Evolutionary conservation across 35 echinoderm and acorn worm species (phyloP), one percentile per base, ranked within the genome.

Genomic region (Amphiura filiformis): DNA sequence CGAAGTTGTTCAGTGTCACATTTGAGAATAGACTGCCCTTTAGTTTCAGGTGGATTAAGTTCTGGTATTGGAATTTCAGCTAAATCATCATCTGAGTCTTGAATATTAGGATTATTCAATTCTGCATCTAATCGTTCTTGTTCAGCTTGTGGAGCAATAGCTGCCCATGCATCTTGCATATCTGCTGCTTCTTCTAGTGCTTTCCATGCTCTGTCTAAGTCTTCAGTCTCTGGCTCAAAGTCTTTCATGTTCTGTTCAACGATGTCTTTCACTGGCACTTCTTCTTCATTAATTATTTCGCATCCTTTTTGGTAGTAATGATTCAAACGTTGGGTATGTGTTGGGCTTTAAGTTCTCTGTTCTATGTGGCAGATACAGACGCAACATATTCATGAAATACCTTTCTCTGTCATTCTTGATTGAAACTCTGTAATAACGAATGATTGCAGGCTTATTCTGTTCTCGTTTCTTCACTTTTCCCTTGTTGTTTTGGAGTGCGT

Each of bases 161-260:
- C 80, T 84, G 70, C 39, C 89, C 89, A 91, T 84, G 87, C 88
- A 86, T 91, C 88, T 84, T 94, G 77, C 18, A 77, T 35, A 79
- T 31, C 77, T 39, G 57, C 88, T 82, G 81, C 78, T 78, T 88
- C 32, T 22, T 49, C 36, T 1, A 84, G 22, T 36, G 57, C 47
- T 39, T 84, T 33, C 56, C 37, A 11, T 32, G 88, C 84, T 75
- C 83, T 1, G 32, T 94, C 88, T 39, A 94, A 26, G 0, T 65
- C 0, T 34, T 86, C 39, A 39, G 56, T 33, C 0, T 61, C 77
- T 1, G 82, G 42, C 82, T 61, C 38, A 83, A 40, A 91, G 77
- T 86, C 61, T 30, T 18, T 11, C 61, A 70, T n/a, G 28, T 70
- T 78, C 35, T 78, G 36, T 87, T 28, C 77, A 20, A 57, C 83